Evolutionary conservation across 2,113 vertebrate genomes (phyloP), one percentile per base, ranked within the genome.

Genomic region (Lota lota): DNA sequence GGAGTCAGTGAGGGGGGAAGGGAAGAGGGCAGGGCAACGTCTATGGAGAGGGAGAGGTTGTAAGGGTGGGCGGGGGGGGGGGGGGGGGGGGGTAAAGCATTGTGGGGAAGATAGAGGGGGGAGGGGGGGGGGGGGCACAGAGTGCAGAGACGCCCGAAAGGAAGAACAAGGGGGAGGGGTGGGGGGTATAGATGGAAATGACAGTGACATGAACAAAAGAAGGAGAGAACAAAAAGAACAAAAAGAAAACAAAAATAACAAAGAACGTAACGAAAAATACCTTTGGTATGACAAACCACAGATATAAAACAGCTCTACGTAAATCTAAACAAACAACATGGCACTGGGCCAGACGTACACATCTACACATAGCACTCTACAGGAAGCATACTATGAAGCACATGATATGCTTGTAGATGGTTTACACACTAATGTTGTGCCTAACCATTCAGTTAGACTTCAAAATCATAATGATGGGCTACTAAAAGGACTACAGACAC

Each of bases 1-100:
- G 94, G 95, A 95, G 94, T 98, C 97, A 99, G 95, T 98, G 96
- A 95, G 91, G 97, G 95, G 95, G 95, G 93, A 66, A 60, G 62
- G 54, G 53, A 56, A 16, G 61, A 22, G 7, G 14, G 62, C 20
- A 70, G 56, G 19, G 66, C 59, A 22, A 61, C 11, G 57, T 70
- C 47, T 40, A 47, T 7, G 58, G 47, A 70, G 28, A 68, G 65
- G 61, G 17, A 67, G 77, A 71, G 59, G 47, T 19, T 20, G 11
- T 66, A 15, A 33, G 53, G 59, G 22, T 28, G 61, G 40, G 20
- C 62, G 54, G 58, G 64, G 68, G 70, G 73, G 71, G 79, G 20
- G 70, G 79, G 56, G 61, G 53, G 21, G 62, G 67, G 59, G 40
- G 10, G 68, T 74, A 65, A 62, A 21, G 70, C 66, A 28, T 54